Evolutionary conservation across 2,113 vertebrate species (phyloP), one percentile per base, ranked within the genome.

Genomic region (Otus sunia): DNA sequence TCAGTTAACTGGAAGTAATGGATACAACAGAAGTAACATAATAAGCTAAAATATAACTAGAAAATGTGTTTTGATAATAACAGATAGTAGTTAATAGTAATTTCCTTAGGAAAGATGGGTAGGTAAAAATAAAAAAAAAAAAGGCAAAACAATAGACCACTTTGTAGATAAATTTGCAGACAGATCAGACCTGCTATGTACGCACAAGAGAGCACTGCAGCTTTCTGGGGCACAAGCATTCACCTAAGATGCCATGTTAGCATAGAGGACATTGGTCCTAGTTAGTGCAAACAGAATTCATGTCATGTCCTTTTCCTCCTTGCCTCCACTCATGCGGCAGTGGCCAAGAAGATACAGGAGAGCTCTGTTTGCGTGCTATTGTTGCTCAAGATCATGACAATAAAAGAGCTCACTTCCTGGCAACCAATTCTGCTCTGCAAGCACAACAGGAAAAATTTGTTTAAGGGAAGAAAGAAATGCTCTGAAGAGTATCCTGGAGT

Each of bases 401-500:
- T 63, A 73, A 74, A 62, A 62, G 29, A 55, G 41, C 81, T 94
- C 21, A 8, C 12, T 92, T 94, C 58, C 77, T 52, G 15, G 49
- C 26, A 79, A 39, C 11, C 49, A 23, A 56, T 68, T 87, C 60
- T 84, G 6, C 47, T 87, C 56, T 84, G 30, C 41, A 78, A 86
- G 17, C 26, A 39, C 47, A 68, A 56, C 52, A 75, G 52, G 39
- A 72, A 75, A 74, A 81, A 86, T 55, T 89, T 22, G n/a, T 96
- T 96, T 93, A 95, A 96, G 58, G 52, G 19, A 92, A 93, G 60
- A 95, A 88, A 92, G 21, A 95, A 96, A 75, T 75, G 34, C 17
- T 95, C 86, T 78, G 75, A 97, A 95, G 73, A 93, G 50, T 34
- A 96, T 77, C 32, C 20, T 63, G 52, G 62, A 91, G 49, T 79